Conservation (phyloP, 2,888 invertebrate genomes). For the Caenorhabditis sp. region DNA sequence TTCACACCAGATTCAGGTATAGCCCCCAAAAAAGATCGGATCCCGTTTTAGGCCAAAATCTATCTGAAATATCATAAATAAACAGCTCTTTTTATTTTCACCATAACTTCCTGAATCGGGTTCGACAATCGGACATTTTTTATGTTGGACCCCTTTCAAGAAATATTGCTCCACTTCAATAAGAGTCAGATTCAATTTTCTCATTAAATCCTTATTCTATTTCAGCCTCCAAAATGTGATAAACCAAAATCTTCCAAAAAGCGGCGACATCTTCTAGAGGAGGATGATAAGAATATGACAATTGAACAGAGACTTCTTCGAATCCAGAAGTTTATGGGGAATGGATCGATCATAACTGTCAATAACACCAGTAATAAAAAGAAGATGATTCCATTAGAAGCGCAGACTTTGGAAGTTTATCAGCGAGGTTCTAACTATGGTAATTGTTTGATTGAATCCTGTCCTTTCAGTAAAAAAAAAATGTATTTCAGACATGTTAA, state of each 20-base stretch:
- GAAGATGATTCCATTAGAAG: conserved; percentile 7
- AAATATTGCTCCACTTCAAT: too few relatives aligned
- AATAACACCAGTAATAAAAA: not conserved
- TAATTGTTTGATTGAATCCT: conserved; percentile 2
- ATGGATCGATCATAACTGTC: not conserved
- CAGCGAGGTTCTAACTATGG: conserved; percentile 13
- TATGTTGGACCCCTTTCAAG: too few relatives aligned
- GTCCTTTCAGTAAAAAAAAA: too few relatives aligned
- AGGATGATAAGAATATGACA: conserved; percentile 10
- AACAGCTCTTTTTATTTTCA: too few relatives aligned
- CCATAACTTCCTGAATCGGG: too few relatives aligned
- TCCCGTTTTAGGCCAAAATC: not conserved
- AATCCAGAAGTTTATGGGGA: conserved; percentile 28
- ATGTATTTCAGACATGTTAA: not conserved
- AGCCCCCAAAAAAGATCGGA: too few relatives aligned
- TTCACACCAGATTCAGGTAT: too few relatives aligned
- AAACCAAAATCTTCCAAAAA: conserved; percentile 15
- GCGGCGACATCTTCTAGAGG: conserved; percentile 14
- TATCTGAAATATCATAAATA: conserved; percentile 9
- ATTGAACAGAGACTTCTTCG: conserved; percentile 35
- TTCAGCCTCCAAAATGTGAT: conserved; percentile 42
- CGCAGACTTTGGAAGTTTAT: conserved; percentile 13
- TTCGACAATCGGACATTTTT: too few relatives aligned
- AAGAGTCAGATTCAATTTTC: too few relatives aligned
- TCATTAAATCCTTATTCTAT: not conserved